Base-by-base conservation (phyloP, 2,888 invertebrate genomes). In the Phyllotreta striolata region DNA sequence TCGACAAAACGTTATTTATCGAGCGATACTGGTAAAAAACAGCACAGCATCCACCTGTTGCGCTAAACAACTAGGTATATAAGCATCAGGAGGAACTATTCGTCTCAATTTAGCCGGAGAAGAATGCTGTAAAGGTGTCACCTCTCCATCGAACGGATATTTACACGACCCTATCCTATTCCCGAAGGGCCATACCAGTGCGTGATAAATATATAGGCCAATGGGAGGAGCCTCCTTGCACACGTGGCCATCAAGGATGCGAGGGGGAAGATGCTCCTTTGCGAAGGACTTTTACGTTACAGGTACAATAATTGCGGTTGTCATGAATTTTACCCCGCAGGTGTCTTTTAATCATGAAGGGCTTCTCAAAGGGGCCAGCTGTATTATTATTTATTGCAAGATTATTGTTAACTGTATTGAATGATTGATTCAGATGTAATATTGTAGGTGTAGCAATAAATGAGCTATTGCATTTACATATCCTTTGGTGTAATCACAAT, bases 171-270 rank as follows among this genome's bases (percentile, higher is more conserved):
- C 37, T 44, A 8, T 13, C 8, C 10, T 12, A 43, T 44, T 55
- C 55, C 55, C 12, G n/a, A 9, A 13, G 46, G 57, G 38, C 35
- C 35, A 1, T 6, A 0, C 7, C 24, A 43, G 38, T 57, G 57
- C 57, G 57, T 57, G 38, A 10, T 38, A 13, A 57, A 57, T 46
- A 46, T 57, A 24, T 57, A 57, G 57, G 57, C 46, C 57, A 57
- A 10, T n/a, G 46, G 57, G 57, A 35, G 57, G 57, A 46, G 57
- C 37, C 46, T 56, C 9, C 8, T 10, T 3, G 46, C 14, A 57
- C 56, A 57, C 56, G 56, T 57, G 56, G 56, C 38, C 24, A 24
- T 35, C 38, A 46, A 38, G 56, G 47, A 46, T 46, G 14, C 49
- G 35, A 49, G 6, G 38, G 9, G n/a, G 35, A 55, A 10, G 38